phyloP scores from a whole-genome alignment of 2,888 invertebrate genomes.

The Watsonalla binaria region DNA sequence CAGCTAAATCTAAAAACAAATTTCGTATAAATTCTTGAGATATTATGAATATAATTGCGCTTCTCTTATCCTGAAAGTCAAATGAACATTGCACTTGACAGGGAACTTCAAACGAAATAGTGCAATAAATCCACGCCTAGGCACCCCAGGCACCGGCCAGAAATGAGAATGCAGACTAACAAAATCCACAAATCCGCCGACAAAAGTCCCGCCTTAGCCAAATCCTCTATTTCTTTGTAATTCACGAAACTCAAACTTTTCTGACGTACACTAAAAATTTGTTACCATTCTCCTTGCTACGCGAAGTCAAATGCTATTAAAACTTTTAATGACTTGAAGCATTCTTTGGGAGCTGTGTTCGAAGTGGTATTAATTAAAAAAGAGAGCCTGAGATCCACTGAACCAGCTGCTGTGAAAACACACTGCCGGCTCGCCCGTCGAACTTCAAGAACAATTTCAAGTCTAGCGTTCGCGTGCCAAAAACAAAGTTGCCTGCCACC shows the following conservation, averaged over 20 bases:
- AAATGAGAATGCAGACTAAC: conserved; percentile 1
- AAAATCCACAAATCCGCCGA: conserved; percentile 4
- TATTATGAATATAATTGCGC: not conserved
- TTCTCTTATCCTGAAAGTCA: not conserved
- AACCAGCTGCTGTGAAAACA: conserved; percentile 32
- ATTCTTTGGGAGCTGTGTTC: conserved; percentile 72
- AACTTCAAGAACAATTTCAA: conserved; percentile 14
- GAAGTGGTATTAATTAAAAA: conserved; percentile 78
- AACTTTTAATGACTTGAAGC: conserved; percentile 76
- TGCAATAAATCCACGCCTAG: conserved; percentile 1
- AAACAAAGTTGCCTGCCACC: conserved; percentile 24
- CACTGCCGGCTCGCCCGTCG: conserved; percentile 22
- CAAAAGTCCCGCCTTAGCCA: conserved; percentile 3
- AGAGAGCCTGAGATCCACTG: conserved; percentile 59
- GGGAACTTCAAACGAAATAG: not conserved
- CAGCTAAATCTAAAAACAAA: too few species aligned
- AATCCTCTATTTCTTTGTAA: conserved; percentile 31
- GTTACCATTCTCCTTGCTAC: conserved; percentile 54
- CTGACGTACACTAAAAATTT: conserved; percentile 58
- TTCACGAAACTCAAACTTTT: conserved; percentile 49
- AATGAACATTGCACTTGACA: not conserved
- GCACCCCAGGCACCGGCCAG: not conserved
- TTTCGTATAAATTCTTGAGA: not conserved
- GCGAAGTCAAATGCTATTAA: conserved; percentile 73
- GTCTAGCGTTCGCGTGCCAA: conserved; percentile 32